A percentile compares a stretch with the other conserved stretches of the same genome.
phyloP scores from a whole-genome alignment of 2,888 invertebrate genomes.

The Euzophera pinguis region DNA sequence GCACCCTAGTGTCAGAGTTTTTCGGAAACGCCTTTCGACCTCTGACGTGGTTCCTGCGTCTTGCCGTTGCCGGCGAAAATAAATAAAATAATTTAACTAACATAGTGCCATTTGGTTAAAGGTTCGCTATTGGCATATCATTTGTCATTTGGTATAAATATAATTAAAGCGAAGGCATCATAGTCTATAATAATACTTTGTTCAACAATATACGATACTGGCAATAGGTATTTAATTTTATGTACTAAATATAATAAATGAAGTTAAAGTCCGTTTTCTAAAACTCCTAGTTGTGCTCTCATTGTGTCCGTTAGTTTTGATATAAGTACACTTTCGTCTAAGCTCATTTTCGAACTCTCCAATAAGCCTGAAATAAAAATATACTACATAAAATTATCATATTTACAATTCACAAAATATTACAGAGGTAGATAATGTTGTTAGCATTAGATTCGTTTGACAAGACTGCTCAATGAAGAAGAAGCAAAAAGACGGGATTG shows the following conservation, averaged over 20 bases:
- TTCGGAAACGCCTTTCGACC: no score
- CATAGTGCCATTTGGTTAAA: neutral
- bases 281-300: conserved; percentile 83
- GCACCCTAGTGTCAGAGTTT: no score
- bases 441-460: no score
- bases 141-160: conserved; percentile 16
- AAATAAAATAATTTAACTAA: no score
- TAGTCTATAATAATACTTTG: conserved; percentile 21
- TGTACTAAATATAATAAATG: neutral
- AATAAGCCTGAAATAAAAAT: conserved; percentile 73
- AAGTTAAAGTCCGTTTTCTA: conserved; percentile 35
- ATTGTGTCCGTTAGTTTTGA: conserved; percentile 87
- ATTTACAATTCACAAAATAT: no score
- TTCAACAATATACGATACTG: conserved; percentile 8
- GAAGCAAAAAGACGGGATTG: no score
- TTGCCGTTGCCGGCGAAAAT: no score
- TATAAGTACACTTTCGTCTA: conserved; percentile 84
- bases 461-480: no score
- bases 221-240: conserved; percentile 7
- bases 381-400: neutral
- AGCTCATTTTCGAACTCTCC: conserved; percentile 84
- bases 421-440: no score
- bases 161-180: conserved; percentile 34
- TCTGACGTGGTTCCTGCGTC: no score
- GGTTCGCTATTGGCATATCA: neutral